These are phyloP conservation scores for Mormyrops boulengeri DNA, from an alignment of 2,797 vertebrate genomes.

Conservation along the genomic window DNA sequence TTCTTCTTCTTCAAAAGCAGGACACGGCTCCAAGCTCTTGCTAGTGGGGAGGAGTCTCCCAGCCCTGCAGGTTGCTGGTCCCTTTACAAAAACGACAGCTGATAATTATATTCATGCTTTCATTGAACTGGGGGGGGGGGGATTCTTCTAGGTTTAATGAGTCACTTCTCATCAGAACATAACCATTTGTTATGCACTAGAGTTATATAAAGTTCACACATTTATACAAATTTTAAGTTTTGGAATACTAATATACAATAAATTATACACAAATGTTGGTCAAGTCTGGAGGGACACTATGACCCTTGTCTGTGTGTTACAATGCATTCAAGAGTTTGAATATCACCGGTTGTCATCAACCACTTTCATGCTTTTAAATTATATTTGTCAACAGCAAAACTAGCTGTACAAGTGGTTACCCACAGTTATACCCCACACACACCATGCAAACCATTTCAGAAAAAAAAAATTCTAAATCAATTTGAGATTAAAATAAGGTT, in stretches of 20 bases:
- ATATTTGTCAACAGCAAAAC: background rate
- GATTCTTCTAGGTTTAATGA: background rate
- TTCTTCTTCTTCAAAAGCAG: background rate
- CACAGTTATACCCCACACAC: background rate
- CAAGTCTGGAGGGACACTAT: background rate
- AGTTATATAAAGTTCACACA: background rate
- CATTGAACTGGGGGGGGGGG: background rate
- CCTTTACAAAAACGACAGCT: constrained; percentile 7
- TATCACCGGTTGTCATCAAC: background rate
- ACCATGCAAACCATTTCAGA: background rate
- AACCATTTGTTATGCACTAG: background rate
- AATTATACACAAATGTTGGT: background rate
- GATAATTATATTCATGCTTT: background rate
- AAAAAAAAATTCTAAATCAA: background rate
- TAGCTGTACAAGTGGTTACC: background rate
- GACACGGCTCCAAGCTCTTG: background rate
- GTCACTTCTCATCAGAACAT: background rate
- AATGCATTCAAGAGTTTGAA: background rate
- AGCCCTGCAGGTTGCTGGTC: constrained; percentile 3
- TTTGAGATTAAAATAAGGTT: background rate
- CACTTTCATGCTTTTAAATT: background rate
- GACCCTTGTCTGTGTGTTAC: background rate
- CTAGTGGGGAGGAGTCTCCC: background rate
- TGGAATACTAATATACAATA: background rate
- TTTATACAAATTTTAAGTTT: background rate